phyloP scores from a whole-genome alignment of 2,797 vertebrate genomes.

The Crenuchus spilurus region DNA sequence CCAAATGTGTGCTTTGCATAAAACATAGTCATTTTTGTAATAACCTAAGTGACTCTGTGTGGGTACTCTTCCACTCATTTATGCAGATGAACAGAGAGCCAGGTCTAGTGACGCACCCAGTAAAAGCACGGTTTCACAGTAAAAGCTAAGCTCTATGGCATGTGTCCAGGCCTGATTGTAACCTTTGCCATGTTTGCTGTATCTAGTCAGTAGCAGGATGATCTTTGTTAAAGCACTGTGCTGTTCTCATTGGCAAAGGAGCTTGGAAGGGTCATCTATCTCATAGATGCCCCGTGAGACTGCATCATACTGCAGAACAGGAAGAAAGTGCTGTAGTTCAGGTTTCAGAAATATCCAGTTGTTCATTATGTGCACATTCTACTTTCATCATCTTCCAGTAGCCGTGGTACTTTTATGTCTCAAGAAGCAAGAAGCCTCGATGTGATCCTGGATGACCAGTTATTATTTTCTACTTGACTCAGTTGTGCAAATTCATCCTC shows the following conservation, averaged over 20 bases:
- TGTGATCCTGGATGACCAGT: no score
- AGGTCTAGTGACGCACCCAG: not conserved
- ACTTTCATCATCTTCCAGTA: not conserved
- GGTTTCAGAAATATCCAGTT: no score
- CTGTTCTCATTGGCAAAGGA: not conserved
- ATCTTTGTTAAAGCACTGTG: not conserved
- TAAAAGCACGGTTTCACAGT: not conserved
- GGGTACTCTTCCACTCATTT: constrained; percentile 4
- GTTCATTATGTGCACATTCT: not conserved
- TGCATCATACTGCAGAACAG: not conserved
- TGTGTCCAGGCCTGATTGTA: not conserved
- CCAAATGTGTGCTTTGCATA: constrained; percentile 12
- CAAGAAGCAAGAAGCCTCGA: no score
- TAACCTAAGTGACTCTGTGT: constrained; percentile 1
- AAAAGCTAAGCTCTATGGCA: not conserved
- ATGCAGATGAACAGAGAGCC: not conserved
- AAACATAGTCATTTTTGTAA: constrained; percentile 8
- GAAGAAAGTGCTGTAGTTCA: not conserved
- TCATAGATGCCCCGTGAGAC: not conserved
- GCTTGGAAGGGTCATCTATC: no score
- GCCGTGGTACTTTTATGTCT: not conserved
- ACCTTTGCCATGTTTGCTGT: not conserved
- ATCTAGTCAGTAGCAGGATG: not conserved
- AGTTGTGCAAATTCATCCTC: no score
- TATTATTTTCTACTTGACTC: no score